Evolutionary conservation across 2,113 vertebrate genomes (phyloP), one percentile per base, ranked within the genome.

Genomic region (Paralichthys olivaceus): DNA sequence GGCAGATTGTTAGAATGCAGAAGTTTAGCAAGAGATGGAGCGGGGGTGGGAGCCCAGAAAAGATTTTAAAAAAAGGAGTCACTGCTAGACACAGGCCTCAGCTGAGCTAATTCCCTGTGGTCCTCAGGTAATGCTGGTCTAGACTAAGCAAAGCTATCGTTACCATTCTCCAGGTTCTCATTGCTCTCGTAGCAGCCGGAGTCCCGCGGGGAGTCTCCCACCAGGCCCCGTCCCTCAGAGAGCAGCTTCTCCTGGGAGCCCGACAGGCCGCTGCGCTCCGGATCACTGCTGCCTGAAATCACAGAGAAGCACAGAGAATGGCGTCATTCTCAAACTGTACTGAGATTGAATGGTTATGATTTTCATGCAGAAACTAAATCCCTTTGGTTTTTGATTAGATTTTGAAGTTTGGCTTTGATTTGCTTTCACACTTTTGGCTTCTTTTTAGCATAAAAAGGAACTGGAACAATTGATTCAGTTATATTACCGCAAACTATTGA

Each of bases 141-240:
- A 69, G 55, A 57, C 86, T 92, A 92, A 59, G 63, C 75, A 57
- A 82, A 77, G 86, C 65, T 68, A 47, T 83, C 81, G 89, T 96
- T 99, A 99, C 98, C 98, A 61, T 98, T 98, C 81, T 98, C 97
- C 90, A 98, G 93, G 91, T 98, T 97, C 94, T 99, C 97, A 65
- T 94, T 99, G 95, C 97, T 97, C 91, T 99, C 98, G 0, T 98
- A 99, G 95, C 98, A 99, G 22, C 98, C 98, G 0, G 98, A 99
- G 93, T 99, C 98, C 55, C 98, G 93, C 0, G 98, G 98, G 72
- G 97, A 98, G 90, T 97, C 95, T 32, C 96, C 96, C 0, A 95
- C 93, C 79, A 95, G 90, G 83, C 94, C 93, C 57, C 91, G 95
- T 45, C 95, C 94, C 76, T 97, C 96, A 1, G 95, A 94, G 19